Conservation (phyloP, 1,140 invertebrate species). For the Brachionus rotundiformis region DNA sequence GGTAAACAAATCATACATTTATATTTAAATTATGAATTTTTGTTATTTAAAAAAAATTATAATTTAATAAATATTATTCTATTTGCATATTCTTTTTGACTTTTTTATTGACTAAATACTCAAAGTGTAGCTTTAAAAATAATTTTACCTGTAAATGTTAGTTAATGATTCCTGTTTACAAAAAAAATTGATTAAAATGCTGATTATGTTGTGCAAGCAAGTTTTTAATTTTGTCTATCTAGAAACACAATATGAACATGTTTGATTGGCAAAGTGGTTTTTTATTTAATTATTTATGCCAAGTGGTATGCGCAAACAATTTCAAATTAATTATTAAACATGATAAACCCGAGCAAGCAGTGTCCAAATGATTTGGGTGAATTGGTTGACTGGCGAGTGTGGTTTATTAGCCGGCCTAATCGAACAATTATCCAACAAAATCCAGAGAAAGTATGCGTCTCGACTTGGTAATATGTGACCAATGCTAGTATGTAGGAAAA, state of each 20-base stretch:
- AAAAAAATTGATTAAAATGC: not conserved
- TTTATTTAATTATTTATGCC: not conserved
- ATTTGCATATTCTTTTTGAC: not conserved
- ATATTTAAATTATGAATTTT: conserved; percentile 9
- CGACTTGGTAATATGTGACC: not conserved
- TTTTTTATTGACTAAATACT: not conserved
- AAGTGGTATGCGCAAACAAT: not conserved
- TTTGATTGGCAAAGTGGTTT: not conserved
- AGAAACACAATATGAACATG: not conserved
- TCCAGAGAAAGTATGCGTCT: too few species aligned
- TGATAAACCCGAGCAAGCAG: not conserved
- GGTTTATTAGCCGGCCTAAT: too few species aligned
- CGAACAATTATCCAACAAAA: too few species aligned
- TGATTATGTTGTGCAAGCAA: not conserved
- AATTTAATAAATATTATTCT: not conserved
- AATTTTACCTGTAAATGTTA: not conserved
- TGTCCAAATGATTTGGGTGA: too few species aligned
- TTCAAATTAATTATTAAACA: not conserved
- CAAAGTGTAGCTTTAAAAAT: not conserved
- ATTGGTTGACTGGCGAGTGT: too few species aligned
- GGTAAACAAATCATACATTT: not conserved
- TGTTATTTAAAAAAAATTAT: not conserved
- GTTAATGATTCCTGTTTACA: not conserved
- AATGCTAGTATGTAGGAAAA: not conserved
- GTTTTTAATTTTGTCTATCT: not conserved